Conservation (phyloP, 2,888 invertebrate species). For the Smittia aterrima region DNA sequence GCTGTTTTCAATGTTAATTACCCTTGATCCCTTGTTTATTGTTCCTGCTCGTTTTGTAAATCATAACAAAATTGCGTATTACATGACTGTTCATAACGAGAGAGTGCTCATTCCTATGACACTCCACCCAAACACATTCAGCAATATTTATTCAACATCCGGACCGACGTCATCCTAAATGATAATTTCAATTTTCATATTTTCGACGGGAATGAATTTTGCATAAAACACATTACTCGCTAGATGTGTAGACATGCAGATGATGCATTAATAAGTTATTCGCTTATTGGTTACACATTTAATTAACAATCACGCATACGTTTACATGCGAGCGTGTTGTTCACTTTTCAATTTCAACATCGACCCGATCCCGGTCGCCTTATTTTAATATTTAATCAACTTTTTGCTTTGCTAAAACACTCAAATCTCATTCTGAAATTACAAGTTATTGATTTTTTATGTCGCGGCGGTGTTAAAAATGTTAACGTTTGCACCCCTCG, state of each 20-base stretch:
- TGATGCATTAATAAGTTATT: conserved; percentile 19
- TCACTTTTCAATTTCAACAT: too few relatives aligned
- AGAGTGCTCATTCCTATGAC: background rate
- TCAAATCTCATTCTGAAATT: too few relatives aligned
- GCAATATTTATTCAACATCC: conserved; percentile 33
- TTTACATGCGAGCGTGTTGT: too few relatives aligned
- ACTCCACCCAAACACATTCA: too few relatives aligned
- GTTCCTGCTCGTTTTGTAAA: conserved; percentile 12
- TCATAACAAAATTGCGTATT: conserved; percentile 22
- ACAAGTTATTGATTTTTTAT: too few relatives aligned
- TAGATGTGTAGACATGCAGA: conserved; percentile 15
- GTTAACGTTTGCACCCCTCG: too few relatives aligned
- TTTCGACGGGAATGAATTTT: conserved; percentile 34
- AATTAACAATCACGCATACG: conserved; percentile 36
- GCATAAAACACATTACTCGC: conserved; percentile 20
- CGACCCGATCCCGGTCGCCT: too few relatives aligned
- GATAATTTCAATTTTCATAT: conserved; percentile 40
- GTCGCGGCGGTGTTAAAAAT: too few relatives aligned
- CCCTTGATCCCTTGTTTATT: conserved; percentile 13
- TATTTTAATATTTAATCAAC: too few relatives aligned
- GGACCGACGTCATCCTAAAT: conserved; percentile 13
- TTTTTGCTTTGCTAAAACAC: too few relatives aligned
- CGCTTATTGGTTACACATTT: conserved; percentile 33
- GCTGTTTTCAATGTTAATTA: conserved; percentile 27
- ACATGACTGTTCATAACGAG: background rate